phyloP scores from a whole-genome alignment of 1,140 invertebrate species.

The Brachionus paranguensis region DNA sequence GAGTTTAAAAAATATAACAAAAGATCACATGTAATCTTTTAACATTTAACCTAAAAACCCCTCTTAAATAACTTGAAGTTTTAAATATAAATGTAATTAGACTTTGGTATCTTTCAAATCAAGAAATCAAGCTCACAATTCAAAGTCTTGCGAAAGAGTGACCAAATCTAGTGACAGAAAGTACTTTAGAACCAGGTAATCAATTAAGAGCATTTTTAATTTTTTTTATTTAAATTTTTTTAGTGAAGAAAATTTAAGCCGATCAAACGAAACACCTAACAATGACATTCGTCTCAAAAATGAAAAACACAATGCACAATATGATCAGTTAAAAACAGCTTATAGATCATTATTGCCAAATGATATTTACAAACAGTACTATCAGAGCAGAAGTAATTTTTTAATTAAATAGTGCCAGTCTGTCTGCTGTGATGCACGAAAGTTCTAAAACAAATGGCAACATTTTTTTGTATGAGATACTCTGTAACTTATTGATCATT shows the following conservation, averaged over 20 bases:
- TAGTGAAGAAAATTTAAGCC: not conserved
- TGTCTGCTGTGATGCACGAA: no score
- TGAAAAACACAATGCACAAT: not conserved
- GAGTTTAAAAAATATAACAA: slow-evolving; percentile 21
- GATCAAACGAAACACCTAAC: not conserved
- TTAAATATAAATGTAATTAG: not conserved
- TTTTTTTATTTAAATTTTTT: not conserved
- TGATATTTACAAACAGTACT: slow-evolving; percentile 36
- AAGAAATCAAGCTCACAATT: not conserved
- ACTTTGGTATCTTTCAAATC: not conserved
- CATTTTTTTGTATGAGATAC: no score
- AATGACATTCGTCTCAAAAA: not conserved
- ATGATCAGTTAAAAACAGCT: not conserved
- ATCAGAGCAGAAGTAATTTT: slow-evolving; percentile 14
- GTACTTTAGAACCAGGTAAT: not conserved
- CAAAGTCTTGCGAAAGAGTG: not conserved
- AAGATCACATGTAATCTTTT: slow-evolving; percentile 35
- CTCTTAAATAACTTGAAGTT: not conserved
- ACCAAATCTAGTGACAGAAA: not conserved
- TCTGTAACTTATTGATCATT: no score
- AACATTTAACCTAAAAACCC: not conserved
- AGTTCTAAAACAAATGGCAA: no score
- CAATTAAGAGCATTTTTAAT: not conserved
- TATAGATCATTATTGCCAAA: slow-evolving; percentile 20
- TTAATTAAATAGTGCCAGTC: not conserved